Percentiles rank a stretch among this genome's conserved stretches.
Evolutionary conservation across 2,113 vertebrate species (phyloP).

Genomic region (Poicephalus gulielmi): DNA sequence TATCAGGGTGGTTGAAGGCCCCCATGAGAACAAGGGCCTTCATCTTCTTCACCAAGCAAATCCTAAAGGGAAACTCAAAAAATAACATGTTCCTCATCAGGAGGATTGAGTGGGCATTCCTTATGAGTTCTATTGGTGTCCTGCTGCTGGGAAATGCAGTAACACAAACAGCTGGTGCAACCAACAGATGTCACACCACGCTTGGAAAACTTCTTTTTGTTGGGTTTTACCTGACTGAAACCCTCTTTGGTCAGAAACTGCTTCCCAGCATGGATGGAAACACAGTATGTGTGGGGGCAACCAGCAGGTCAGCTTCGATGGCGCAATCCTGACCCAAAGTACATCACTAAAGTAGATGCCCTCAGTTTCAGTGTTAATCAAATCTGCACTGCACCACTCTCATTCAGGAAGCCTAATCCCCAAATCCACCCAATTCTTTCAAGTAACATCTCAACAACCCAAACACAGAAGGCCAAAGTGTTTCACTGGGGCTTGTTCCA

Average conservation of each 20-base stretch:
- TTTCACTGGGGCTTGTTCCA: neutral
- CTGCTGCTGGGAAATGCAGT: neutral
- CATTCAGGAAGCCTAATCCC: neutral
- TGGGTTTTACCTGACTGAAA: neutral
- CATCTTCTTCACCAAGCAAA: neutral
- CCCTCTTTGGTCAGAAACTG: neutral
- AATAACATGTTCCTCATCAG: neutral
- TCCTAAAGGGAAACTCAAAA: neutral
- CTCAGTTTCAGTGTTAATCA: neutral
- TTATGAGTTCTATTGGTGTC: neutral
- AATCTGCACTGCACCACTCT: neutral
- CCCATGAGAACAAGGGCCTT: neutral
- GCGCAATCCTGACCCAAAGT: neutral
- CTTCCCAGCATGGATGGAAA: neutral
- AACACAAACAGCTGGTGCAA: neutral
- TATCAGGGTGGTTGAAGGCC: too few relatives aligned
- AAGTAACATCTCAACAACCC: neutral
- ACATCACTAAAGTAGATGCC: neutral
- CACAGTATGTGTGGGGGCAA: rapidly evolving
- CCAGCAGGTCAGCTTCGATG: neutral
- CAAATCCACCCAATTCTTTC: neutral
- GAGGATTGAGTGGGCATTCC: neutral
- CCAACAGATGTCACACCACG: neutral
- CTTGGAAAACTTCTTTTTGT: neutral
- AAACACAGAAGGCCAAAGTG: neutral